Evolutionary conservation across 2,113 vertebrate genomes (phyloP).

Genomic region (Etheostoma cragini): DNA sequence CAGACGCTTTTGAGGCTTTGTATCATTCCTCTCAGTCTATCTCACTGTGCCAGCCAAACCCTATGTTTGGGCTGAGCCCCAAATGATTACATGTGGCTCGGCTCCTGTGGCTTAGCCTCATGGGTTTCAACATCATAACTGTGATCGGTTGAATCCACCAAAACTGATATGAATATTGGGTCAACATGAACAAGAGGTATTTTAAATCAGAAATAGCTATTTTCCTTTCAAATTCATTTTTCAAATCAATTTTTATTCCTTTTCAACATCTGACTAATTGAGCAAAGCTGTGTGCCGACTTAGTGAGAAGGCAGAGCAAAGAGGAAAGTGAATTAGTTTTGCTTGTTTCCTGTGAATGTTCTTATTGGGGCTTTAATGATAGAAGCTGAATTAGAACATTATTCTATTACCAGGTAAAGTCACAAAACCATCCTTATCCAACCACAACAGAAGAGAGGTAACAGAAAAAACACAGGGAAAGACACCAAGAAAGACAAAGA

Average conservation of each 20-base stretch:
- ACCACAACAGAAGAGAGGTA: not conserved
- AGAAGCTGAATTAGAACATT: constrained; percentile 9
- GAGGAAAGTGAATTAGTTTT: not conserved
- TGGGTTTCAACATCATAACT: not conserved
- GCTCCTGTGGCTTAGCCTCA: not conserved
- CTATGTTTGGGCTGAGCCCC: too few relatives aligned
- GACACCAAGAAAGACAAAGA: not conserved
- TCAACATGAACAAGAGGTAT: not conserved
- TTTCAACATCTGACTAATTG: not conserved
- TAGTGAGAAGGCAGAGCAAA: not conserved
- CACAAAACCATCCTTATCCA: constrained; percentile 8
- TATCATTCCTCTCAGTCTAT: too few relatives aligned
- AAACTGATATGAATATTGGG: not conserved
- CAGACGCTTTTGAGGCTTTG: too few relatives aligned
- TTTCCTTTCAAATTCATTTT: not conserved
- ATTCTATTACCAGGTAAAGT: constrained; percentile 9
- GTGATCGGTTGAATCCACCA: not conserved
- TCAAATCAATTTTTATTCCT: not conserved
- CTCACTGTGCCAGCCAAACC: too few relatives aligned
- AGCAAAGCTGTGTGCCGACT: not conserved
- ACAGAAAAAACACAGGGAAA: not conserved
- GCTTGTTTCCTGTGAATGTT: not conserved
- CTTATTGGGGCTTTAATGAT: not conserved
- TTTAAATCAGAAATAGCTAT: not conserved
- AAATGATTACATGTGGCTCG: too few relatives aligned